Conservation (phyloP, 2,888 invertebrate species). For the Malachius bipustulatus region DNA sequence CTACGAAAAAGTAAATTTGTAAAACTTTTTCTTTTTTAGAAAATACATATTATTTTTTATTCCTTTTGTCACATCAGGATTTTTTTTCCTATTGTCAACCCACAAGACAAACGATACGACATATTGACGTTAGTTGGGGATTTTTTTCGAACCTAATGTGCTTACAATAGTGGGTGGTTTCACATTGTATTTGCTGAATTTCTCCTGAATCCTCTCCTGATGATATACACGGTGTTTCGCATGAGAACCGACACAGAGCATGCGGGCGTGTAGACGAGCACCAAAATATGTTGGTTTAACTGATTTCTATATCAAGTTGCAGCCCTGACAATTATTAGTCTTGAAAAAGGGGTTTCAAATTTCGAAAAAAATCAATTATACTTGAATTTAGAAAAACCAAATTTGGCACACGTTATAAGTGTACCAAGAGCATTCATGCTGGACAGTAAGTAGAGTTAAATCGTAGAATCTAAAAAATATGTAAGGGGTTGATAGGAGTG, state of each 20-base stretch:
- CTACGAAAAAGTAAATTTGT: too few species aligned
- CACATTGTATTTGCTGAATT: too few species aligned
- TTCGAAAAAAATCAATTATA: constrained; percentile 2
- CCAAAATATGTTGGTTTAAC: constrained; percentile 1
- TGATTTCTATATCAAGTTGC: not conserved
- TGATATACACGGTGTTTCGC: not conserved
- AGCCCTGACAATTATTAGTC: not conserved
- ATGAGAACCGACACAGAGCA: constrained; percentile 3
- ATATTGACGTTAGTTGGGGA: too few species aligned
- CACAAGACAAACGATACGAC: too few species aligned
- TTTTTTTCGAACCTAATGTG: too few species aligned
- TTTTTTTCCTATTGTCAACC: too few species aligned
- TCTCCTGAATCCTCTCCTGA: too few species aligned
- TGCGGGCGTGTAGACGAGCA: not conserved
- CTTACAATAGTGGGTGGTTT: too few species aligned
- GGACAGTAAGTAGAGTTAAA: not conserved
- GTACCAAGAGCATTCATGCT: not conserved
- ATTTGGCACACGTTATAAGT: not conserved
- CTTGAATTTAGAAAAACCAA: constrained; percentile 1
- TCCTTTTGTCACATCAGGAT: too few species aligned
- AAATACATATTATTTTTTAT: too few species aligned
- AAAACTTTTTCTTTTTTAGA: too few species aligned
- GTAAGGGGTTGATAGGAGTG: constrained; percentile 2
- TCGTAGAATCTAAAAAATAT: too few species aligned
- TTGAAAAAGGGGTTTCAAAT: not conserved